Evolutionary conservation across 2,888 invertebrate species (phyloP).

Genomic region (Tetramorium bicarinatum): DNA sequence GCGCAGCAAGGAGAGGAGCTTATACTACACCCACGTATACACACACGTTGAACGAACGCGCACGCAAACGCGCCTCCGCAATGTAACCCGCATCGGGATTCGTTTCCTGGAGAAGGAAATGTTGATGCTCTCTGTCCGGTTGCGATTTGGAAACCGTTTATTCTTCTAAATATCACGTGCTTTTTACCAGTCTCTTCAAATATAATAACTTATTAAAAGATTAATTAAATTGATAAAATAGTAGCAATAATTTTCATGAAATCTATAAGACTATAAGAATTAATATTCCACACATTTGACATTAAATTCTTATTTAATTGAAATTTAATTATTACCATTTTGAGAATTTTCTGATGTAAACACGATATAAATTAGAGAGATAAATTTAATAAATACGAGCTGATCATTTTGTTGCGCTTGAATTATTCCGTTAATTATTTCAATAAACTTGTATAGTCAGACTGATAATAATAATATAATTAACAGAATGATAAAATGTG

Average conservation of each 20-base stretch:
- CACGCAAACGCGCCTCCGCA: constrained; percentile 39
- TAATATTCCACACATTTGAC: background rate
- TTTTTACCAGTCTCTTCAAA: background rate
- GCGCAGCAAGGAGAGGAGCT: constrained; percentile 82
- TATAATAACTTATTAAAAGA: background rate
- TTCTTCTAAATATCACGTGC: background rate
- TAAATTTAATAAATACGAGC: constrained; percentile 16
- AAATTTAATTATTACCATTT: constrained; percentile 10
- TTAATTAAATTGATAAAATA: background rate
- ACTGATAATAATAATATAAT: constrained; percentile 4
- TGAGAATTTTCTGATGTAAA: constrained; percentile 7
- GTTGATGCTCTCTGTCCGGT: constrained; percentile 39
- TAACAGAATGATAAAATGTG: background rate
- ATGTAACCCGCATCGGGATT: constrained; percentile 59
- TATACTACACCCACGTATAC: constrained; percentile 78
- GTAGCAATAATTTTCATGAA: background rate
- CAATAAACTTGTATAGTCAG: constrained; percentile 7
- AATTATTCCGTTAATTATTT: constrained; percentile 19
- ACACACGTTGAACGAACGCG: constrained; percentile 51
- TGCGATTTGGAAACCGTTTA: constrained; percentile 19
- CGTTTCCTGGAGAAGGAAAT: constrained; percentile 53
- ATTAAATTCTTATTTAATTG: constrained; percentile 12
- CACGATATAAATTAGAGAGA: background rate
- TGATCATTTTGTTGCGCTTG: constrained; percentile 1
- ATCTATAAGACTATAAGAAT: background rate